Conservation (phyloP, 2,888 invertebrate genomes). For the Xestia sexstrigata region DNA sequence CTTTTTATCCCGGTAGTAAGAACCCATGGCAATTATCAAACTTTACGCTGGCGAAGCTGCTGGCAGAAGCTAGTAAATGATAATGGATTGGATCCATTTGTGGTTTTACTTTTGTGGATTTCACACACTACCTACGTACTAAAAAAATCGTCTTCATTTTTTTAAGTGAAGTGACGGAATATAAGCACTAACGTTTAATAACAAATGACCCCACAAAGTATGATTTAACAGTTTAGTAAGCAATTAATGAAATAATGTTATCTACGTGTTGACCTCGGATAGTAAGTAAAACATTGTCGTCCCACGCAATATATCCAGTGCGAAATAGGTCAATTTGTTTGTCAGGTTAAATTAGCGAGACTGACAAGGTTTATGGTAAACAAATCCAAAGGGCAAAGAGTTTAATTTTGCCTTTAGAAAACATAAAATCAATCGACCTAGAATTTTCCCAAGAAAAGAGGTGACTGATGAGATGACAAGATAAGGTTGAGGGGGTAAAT, state of each 20-base stretch:
- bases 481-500: no score
- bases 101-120: neutral
- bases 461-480: no score
- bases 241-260: slow-evolving; percentile 25
- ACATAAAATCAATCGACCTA: no score
- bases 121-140: no score
- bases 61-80: no score
- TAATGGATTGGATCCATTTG: neutral
- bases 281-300: slow-evolving; percentile 28
- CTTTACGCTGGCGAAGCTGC: no score
- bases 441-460: neutral
- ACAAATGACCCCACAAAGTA: slow-evolving; percentile 3
- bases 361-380: slow-evolving; percentile 31
- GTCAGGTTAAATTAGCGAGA: slow-evolving; percentile 17
- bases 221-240: slow-evolving; percentile 7
- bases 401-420: neutral
- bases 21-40: no score
- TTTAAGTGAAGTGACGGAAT: neutral
- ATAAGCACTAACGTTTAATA: neutral
- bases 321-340: slow-evolving; percentile 43
- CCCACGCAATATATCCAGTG: slow-evolving; percentile 40
- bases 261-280: slow-evolving; percentile 32
- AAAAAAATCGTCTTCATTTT: neutral
- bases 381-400: slow-evolving; percentile 17
- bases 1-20: no score